Evolutionary conservation across 2,113 vertebrate genomes (phyloP).

Genomic region (Cebus imitator): DNA sequence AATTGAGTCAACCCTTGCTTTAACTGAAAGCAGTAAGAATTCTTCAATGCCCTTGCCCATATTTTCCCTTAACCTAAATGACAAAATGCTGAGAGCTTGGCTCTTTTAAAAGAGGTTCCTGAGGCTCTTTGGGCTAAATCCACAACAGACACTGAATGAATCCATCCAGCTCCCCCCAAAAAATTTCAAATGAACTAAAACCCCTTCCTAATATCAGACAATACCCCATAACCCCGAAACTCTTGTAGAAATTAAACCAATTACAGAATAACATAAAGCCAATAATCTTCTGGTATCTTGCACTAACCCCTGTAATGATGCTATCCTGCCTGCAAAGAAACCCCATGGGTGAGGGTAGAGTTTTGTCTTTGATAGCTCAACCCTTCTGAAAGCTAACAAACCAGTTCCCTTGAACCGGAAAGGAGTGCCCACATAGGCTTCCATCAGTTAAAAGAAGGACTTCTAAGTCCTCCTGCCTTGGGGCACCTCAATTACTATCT

Average conservation of each 20-base stretch:
- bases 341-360: not conserved
- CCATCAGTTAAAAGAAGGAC: not conserved
- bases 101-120: not conserved
- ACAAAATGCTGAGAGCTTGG: not conserved
- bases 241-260: not conserved
- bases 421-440: not conserved
- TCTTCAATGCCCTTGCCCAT: not conserved
- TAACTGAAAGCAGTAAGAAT: not conserved
- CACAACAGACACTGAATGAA: not conserved
- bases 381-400: not conserved
- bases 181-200: not conserved
- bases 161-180: not conserved
- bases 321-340: not conserved
- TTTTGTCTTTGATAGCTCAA: not conserved
- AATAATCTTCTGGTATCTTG: fast-evolving
- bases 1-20: not conserved
- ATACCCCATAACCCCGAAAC: not conserved
- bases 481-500: too few relatives aligned
- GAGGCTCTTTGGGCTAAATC: not conserved
- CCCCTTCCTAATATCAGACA: not conserved
- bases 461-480: not conserved
- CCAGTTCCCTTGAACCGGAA: not conserved
- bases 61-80: not conserved
- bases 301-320: not conserved
- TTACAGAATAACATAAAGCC: not conserved